Evolutionary conservation across 2,797 vertebrate species (phyloP), one percentile per base, ranked within the genome.

Genomic region (Eupleurogrammus muticus): DNA sequence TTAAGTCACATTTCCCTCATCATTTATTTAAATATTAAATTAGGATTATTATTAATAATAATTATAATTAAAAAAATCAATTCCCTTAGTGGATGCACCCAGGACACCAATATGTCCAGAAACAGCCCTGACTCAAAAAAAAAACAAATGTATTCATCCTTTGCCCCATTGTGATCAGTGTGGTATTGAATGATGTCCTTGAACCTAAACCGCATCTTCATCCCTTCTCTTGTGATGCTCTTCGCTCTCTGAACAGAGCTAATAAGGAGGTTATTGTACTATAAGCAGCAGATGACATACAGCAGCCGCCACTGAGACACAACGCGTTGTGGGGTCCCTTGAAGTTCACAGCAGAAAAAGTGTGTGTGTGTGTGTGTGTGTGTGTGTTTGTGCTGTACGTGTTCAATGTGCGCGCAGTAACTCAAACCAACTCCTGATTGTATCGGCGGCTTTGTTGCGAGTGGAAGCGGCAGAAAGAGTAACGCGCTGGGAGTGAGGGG

Each of bases 361-460:
- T 24, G 10, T 23, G 47, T 16, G 24, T 40, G 20, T 17, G 55
- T 42, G 47, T 52, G 46, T 66, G 63, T 20, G 51, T 52, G 44
- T 52, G 53, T 17, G 38, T 61, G 69, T 35, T 9, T 6, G 21
- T 16, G 21, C 8, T 49, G 47, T 9, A n/a, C 1, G 4, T 44
- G 42, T 59, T 28, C 44, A n/a, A 40, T 51, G 54, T 63, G 44
- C 61, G 58, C 47, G 23, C 51, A 64, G 73, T 51, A 75, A 77
- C 55, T 62, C 48, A 23, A 71, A 66, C 60, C 24, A 9, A 57
- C 42, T 66, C 40, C 38, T 67, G 60, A 73, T 65, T 73, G 42
- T 57, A 57, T 73, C 50, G 10, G 49, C 9, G 1, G 70, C 58
- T 73, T 72, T 77, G 63, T 58, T 57, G 40, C 28, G 35, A 12